These are phyloP conservation scores for Calcarius lapponicus DNA, from an alignment of 2,797 vertebrate genomes.

Conservation along the genomic window DNA sequence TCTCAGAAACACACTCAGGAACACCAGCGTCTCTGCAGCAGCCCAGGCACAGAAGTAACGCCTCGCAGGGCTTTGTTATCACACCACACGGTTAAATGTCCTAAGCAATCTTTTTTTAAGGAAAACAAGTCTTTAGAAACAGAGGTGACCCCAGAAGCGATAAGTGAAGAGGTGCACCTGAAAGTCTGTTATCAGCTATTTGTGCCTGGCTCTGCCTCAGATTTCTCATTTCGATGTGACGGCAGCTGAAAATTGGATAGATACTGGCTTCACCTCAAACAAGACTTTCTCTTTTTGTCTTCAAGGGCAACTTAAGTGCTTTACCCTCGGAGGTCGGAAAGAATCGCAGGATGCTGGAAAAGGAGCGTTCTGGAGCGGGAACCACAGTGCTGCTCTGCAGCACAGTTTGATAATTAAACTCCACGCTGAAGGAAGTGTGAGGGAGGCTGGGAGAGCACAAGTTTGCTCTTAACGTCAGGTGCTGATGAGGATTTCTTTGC, in stretches of 20 bases:
- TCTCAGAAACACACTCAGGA: not conserved
- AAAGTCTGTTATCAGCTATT: conserved; percentile 78
- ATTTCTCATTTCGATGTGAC: conserved; percentile 82
- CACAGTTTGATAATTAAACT: not conserved
- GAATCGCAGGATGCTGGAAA: conserved; percentile 7
- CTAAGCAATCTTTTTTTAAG: conserved; percentile 74
- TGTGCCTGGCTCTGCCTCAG: conserved; percentile 73
- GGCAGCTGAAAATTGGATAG: conserved; percentile 78
- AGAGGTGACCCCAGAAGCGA: conserved; percentile 78
- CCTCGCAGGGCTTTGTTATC: conserved; percentile 48
- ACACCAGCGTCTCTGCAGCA: not conserved
- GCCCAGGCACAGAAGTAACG: not conserved
- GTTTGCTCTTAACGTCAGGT: not conserved
- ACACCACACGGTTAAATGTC: conserved; percentile 61
- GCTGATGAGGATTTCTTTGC: not conserved
- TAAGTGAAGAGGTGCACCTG: conserved; percentile 78
- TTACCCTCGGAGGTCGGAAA: conserved; percentile 45
- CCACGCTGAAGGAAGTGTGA: not conserved
- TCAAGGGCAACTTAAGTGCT: conserved; percentile 68
- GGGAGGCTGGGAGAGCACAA: not conserved
- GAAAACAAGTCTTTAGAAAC: conserved; percentile 78
- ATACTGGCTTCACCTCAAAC: conserved; percentile 70
- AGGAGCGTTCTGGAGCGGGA: not conserved
- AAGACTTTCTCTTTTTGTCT: conserved; percentile 71
- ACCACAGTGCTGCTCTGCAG: not conserved